These are phyloP conservation scores for Morpho helenor DNA, from an alignment of 2,888 invertebrate species.

Conservation along the genomic window DNA sequence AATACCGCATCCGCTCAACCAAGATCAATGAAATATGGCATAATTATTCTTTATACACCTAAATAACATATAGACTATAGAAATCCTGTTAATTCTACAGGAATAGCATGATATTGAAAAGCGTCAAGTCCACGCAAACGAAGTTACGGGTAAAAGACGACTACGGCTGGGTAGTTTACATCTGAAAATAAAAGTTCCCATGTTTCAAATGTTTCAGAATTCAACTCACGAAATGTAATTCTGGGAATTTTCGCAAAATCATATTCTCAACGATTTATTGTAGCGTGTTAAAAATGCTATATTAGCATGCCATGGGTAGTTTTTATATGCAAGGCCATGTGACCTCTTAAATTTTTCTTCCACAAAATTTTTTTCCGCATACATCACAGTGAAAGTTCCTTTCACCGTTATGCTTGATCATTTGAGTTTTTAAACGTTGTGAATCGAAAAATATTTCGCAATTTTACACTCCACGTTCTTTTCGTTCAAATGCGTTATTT, in stretches of 20 bases:
- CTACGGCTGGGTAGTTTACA: constrained; percentile 45
- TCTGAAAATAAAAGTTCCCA: constrained; percentile 63
- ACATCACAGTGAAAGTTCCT: constrained; percentile 75
- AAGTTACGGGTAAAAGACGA: too few species aligned
- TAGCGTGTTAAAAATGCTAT: neutral
- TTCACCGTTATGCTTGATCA: constrained; percentile 69
- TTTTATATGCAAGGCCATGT: constrained; percentile 58
- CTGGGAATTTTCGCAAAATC: too few species aligned
- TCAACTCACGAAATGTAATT: neutral
- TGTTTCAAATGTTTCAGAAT: constrained; percentile 41
- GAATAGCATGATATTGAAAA: too few species aligned
- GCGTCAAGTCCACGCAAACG: too few species aligned
- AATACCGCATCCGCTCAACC: too few species aligned
- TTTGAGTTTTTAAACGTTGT: constrained; percentile 56
- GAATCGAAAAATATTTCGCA: constrained; percentile 51
- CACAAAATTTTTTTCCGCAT: constrained; percentile 76
- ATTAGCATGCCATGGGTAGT: constrained; percentile 15
- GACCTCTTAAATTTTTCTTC: constrained; percentile 77
- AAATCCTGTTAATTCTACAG: too few species aligned
- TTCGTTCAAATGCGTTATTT: constrained; percentile 54
- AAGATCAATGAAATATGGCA: too few species aligned
- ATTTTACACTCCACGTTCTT: constrained; percentile 51
- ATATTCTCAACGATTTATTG: too few species aligned
- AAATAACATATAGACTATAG: too few species aligned
- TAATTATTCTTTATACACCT: too few species aligned